Percentiles rank a stretch among this genome's conserved stretches.
Conservation (phyloP, 92 coral and sea anemone species). For the Montipora capitata region DNA sequence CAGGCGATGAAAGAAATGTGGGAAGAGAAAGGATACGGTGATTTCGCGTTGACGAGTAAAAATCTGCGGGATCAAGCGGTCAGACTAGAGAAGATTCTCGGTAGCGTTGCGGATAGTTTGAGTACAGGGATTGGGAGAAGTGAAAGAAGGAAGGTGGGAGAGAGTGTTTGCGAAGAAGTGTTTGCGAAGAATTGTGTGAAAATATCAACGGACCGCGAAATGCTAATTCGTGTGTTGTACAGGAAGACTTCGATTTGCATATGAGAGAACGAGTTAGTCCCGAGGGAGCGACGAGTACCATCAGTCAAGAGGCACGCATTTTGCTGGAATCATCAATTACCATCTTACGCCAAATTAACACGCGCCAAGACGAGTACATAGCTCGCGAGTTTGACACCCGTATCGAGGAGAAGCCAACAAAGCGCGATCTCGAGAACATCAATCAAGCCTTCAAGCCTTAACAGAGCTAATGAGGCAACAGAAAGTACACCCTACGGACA, state of each 20-base stretch:
- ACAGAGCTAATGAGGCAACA: slow-evolving; percentile 11
- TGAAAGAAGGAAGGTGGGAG: neutral
- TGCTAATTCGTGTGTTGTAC: too few species aligned
- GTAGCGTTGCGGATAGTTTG: neutral
- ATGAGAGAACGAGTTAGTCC: too few species aligned
- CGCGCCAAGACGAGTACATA: too few species aligned
- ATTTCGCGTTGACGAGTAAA: slow-evolving; percentile 18
- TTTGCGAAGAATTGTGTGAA: too few species aligned
- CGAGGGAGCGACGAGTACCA: too few species aligned
- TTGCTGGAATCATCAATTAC: too few species aligned
- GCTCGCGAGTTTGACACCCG: slow-evolving; percentile 22
- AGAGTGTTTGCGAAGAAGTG: neutral
- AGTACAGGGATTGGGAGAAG: neutral
- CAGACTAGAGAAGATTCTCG: slow-evolving; percentile 19
- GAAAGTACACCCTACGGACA: neutral
- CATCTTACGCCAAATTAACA: too few species aligned
- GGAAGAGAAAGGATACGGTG: slow-evolving; percentile 1
- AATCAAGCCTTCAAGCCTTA: slow-evolving; percentile 12
- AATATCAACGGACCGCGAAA: too few species aligned
- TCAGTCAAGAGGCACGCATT: too few species aligned
- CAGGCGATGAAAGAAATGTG: too few species aligned
- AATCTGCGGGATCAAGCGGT: slow-evolving; percentile 29
- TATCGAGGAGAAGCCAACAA: slow-evolving; percentile 5
- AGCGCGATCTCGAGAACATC: slow-evolving; percentile 16
- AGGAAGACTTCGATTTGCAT: too few species aligned